These are phyloP conservation scores for Pagetopsis macropterus DNA, from an alignment of 2,797 vertebrate species.

Conservation along the genomic window DNA sequence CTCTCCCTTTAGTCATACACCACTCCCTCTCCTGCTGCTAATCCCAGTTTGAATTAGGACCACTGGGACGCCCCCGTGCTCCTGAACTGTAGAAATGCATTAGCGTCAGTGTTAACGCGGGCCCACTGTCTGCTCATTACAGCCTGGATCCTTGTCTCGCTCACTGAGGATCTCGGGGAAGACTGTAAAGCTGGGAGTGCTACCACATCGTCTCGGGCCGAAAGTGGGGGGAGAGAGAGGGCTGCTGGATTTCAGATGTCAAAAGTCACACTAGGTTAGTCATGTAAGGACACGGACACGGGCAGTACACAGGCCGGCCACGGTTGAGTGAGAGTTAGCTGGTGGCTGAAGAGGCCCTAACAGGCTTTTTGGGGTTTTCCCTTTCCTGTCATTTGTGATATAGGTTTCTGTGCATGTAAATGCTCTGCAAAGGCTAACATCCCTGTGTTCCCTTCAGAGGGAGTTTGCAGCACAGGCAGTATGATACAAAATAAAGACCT, in stretches of 20 bases:
- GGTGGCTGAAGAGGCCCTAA: too few relatives aligned
- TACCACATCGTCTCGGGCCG: constrained; percentile 33
- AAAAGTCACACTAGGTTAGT: constrained; percentile 39
- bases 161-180: constrained; percentile 37
- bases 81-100: constrained; percentile 70
- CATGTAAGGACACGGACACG: constrained; percentile 6
- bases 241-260: constrained; percentile 41
- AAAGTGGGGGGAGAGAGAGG: background rate
- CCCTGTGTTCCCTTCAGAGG: too few relatives aligned
- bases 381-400: too few relatives aligned
- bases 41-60: constrained; percentile 67
- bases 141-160: constrained; percentile 40
- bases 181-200: constrained; percentile 41
- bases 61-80: constrained; percentile 35
- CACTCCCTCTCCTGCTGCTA: constrained; percentile 34
- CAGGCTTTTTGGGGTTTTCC: too few relatives aligned
- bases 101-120: constrained; percentile 64
- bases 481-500: too few relatives aligned
- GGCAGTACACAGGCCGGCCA: constrained; percentile 6
- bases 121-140: constrained; percentile 64
- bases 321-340: constrained; percentile 8
- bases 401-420: too few relatives aligned
- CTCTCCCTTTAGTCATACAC: constrained; percentile 26
- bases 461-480: too few relatives aligned
- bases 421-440: too few relatives aligned